Base-by-base conservation (phyloP, 1,140 invertebrate species). In the Drosophila biarmipes region DNA sequence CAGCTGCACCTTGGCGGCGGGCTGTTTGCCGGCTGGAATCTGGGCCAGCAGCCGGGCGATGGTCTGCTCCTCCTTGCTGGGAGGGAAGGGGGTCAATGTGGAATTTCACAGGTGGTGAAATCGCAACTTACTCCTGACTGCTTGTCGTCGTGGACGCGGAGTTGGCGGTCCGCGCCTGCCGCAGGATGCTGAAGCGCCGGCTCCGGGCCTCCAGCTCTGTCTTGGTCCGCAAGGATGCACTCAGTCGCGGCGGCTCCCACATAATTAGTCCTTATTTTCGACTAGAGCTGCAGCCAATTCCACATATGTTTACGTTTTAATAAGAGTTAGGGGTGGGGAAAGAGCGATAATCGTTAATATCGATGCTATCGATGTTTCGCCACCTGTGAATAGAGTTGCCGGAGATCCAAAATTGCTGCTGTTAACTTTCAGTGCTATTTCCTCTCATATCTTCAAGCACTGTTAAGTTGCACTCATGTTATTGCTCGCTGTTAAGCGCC, bases 211-310 rank as follows among this genome's bases (percentile, higher is more conserved):
- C 91, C 11, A 92, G 61, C 40, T 92, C 84, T 0, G 91, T 92
- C 42, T 91, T 90, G 17, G 84, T 76, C 6, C 91, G 80, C 19
- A 92, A 35, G 0, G 91, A 78, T 37, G 84, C 73, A 62, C 78
- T 90, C 19, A 92, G 62, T 58, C 90, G 87, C 40, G 91, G 91
- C 12, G 75, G 75, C 12, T 90, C 87, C 73, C 89, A 90, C 82
- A 90, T 90, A 17, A 38, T 49, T 59, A 7, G 10, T 48, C 8
- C 24, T 15, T 31, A 17, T 49, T 31, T 19, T 17, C 5, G 2
- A 42, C 40, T 42, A 40, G 38, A 40, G 14, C 35, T 37, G 35
- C 12, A 14, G 11, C 5, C 6, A 37, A 37, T 6, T 37, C n/a
- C 24, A 24, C 24, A 24, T n/a, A 37, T 37, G 35, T 37, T 37